These are phyloP conservation scores for Tachycineta bicolor DNA, from an alignment of 2,113 vertebrate species.

Conservation along the genomic window DNA sequence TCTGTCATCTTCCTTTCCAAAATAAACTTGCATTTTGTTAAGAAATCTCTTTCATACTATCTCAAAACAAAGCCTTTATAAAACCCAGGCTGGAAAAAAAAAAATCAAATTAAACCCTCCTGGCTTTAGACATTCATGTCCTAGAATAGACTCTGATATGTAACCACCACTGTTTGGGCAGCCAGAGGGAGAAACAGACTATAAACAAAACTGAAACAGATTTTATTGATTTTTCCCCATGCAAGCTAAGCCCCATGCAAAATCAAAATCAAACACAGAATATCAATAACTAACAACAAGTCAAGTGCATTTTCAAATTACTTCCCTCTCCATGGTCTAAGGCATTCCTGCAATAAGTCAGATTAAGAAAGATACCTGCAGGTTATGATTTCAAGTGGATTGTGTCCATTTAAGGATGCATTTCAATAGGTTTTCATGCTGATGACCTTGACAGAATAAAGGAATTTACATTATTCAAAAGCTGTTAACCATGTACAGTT, in stretches of 20 bases:
- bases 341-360: not conserved
- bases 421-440: not conserved
- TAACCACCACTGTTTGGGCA: slow-evolving; percentile 11
- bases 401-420: not conserved
- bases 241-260: slow-evolving; percentile 28
- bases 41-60: not conserved
- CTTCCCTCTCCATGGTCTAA: slow-evolving; percentile 10
- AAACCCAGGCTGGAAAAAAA: not conserved
- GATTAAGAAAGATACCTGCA: slow-evolving; percentile 13
- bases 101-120: not conserved
- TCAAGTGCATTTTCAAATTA: slow-evolving; percentile 44
- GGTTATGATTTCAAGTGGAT: slow-evolving; percentile 7
- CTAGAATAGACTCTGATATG: slow-evolving; percentile 29
- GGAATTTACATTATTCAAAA: not conserved
- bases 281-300: slow-evolving; percentile 52
- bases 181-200: slow-evolving; percentile 42
- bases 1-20: not conserved
- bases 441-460: not conserved
- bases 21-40: not conserved
- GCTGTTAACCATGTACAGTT: not conserved
- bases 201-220: slow-evolving; percentile 58
- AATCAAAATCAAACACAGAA: slow-evolving; percentile 50
- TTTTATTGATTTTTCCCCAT: slow-evolving; percentile 60
- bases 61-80: not conserved
- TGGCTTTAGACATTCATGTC: not conserved